These are phyloP conservation scores for Megaceryle alcyon DNA, from an alignment of 2,797 vertebrate genomes.

Conservation along the genomic window DNA sequence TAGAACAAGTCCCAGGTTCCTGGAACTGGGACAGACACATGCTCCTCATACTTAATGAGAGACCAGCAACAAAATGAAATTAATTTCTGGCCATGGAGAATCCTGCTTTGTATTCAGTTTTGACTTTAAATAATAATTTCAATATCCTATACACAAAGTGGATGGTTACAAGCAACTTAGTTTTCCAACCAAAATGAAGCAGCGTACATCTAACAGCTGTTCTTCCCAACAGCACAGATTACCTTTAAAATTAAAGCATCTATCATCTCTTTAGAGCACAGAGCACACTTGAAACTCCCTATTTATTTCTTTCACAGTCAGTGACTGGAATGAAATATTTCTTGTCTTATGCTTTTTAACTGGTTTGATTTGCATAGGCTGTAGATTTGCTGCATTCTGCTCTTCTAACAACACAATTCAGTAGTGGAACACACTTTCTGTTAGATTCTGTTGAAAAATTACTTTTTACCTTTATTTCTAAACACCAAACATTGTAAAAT, in stretches of 20 bases:
- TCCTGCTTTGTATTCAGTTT: neutral
- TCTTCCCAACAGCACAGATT: neutral
- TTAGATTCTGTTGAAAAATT: neutral
- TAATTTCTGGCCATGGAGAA: neutral
- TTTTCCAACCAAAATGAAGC: neutral
- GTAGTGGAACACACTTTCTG: neutral
- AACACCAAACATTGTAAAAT: neutral
- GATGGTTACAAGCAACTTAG: neutral
- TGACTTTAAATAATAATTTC: neutral
- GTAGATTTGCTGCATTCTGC: neutral
- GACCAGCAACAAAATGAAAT: neutral
- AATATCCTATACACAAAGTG: neutral
- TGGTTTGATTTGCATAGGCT: neutral
- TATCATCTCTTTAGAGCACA: neutral
- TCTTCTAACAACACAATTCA: neutral
- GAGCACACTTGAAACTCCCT: neutral
- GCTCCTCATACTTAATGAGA: rapidly evolving
- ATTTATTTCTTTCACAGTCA: neutral
- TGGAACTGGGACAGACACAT: neutral
- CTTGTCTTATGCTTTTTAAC: neutral
- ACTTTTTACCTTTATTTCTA: neutral
- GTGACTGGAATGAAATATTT: neutral
- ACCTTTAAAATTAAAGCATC: neutral
- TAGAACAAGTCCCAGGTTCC: neutral
- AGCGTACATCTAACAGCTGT: neutral